Conservation (phyloP, 2,888 invertebrate genomes). For the Thera obeliscata region DNA sequence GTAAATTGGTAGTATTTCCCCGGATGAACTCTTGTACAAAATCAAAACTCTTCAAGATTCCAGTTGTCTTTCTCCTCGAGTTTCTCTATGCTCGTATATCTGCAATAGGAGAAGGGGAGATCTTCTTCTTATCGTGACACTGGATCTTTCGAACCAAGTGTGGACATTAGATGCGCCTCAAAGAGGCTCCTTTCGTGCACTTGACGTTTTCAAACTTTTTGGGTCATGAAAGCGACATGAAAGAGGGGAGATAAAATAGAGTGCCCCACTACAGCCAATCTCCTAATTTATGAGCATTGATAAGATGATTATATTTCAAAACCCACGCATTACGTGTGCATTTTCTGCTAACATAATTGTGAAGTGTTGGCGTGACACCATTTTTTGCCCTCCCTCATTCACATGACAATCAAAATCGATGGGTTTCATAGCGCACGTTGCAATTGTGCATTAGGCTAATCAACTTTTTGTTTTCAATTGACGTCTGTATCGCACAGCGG, state of each 20-base stretch:
- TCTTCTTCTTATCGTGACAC: too few species aligned
- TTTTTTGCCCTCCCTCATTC: constrained; percentile 52
- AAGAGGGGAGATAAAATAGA: background rate
- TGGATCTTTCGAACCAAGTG: too few species aligned
- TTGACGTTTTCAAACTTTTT: too few species aligned
- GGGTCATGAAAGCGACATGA: too few species aligned
- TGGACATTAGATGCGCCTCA: too few species aligned
- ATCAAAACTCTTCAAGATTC: too few species aligned
- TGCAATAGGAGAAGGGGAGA: too few species aligned
- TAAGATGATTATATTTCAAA: constrained; percentile 6
- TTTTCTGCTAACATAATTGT: constrained; percentile 45
- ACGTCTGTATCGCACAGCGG: background rate
- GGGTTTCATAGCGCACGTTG: constrained; percentile 44
- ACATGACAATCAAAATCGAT: constrained; percentile 68
- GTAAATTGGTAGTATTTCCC: too few species aligned
- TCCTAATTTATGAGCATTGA: background rate
- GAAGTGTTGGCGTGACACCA: constrained; percentile 45
- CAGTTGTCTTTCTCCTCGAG: too few species aligned
- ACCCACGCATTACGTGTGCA: constrained; percentile 9
- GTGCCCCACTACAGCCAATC: background rate
- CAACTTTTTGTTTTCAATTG: constrained; percentile 29
- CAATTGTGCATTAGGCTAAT: constrained; percentile 41
- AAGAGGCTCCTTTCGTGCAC: too few species aligned
- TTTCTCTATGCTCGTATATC: too few species aligned
- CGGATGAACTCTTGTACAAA: too few species aligned